phyloP scores from a whole-genome alignment of 2,113 vertebrate species.

The Taurulus bubalis region DNA sequence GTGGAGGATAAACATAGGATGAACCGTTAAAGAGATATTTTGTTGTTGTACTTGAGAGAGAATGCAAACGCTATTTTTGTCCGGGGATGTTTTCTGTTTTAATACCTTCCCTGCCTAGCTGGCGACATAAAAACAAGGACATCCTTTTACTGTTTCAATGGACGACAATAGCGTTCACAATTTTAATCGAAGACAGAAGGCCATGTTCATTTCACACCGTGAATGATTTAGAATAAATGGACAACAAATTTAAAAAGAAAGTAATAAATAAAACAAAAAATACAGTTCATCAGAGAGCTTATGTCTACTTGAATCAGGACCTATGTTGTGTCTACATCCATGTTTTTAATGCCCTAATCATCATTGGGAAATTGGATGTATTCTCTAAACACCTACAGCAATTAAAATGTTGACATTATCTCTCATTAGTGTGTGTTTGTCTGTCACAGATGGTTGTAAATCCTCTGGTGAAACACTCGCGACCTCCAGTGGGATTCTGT shows the following conservation, averaged over 20 bases:
- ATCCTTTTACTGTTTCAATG: background rate
- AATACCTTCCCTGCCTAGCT: background rate
- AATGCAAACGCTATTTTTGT: conserved; percentile 17
- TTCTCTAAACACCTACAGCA: conserved; percentile 21
- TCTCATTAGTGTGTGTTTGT: conserved; percentile 63
- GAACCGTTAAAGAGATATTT: conserved; percentile 6
- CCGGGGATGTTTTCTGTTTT: conserved; percentile 10
- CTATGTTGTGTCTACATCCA: background rate
- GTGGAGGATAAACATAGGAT: conserved; percentile 42
- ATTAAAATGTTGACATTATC: conserved; percentile 42
- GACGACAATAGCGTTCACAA: conserved; percentile 21
- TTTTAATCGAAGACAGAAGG: conserved; percentile 22
- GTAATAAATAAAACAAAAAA: conserved; percentile 31
- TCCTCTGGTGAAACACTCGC: conserved; percentile 63
- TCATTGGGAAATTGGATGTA: conserved; percentile 9
- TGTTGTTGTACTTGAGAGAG: conserved; percentile 14
- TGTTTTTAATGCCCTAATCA: conserved; percentile 18
- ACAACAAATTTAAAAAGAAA: background rate
- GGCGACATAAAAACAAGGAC: conserved; percentile 8
- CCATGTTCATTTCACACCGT: conserved; percentile 11
- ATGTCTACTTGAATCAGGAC: conserved; percentile 4
- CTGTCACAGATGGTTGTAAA: conserved; percentile 67
- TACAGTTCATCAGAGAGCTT: conserved; percentile 13
- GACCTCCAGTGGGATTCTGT: conserved; percentile 62
- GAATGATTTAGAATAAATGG: background rate